Conservation (phyloP, 2,797 vertebrate species). For the Manis pentadactyla region DNA sequence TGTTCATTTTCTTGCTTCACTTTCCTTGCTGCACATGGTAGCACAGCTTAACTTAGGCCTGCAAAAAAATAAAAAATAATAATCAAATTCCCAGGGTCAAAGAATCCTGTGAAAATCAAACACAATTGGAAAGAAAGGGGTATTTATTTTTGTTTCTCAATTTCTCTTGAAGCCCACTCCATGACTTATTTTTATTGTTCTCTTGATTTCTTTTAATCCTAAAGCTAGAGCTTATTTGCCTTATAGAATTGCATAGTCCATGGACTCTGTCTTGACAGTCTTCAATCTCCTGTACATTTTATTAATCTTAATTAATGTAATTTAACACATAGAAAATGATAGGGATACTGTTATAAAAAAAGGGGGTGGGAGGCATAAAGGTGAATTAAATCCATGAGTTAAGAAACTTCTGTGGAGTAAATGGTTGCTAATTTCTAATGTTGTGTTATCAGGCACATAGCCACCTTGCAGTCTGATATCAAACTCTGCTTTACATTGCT, state of each 20-base stretch:
- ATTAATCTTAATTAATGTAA: conserved; percentile 50
- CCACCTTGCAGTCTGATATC: not conserved
- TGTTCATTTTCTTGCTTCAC: not conserved
- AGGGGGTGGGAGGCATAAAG: not conserved
- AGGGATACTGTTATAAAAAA: not conserved
- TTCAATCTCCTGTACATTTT: not conserved
- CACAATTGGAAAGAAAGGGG: conserved; percentile 16
- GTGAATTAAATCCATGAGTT: not conserved
- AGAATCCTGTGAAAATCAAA: conserved; percentile 58
- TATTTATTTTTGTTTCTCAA: conserved; percentile 68
- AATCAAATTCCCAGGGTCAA: not conserved
- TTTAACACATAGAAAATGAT: not conserved
- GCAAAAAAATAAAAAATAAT: not conserved
- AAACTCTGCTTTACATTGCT: not conserved
- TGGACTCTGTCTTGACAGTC: not conserved
- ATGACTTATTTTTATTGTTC: conserved; percentile 36
- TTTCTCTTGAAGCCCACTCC: not conserved
- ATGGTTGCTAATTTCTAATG: not conserved
- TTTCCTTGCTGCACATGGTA: not conserved
- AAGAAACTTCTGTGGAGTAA: not conserved
- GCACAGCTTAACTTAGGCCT: not conserved
- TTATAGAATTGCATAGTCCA: conserved; percentile 35
- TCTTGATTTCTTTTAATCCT: conserved; percentile 46
- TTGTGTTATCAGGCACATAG: not conserved
- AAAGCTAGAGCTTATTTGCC: conserved; percentile 50